Evolutionary conservation across 1,140 invertebrate species (phyloP).

Genomic region (Sipha flava): DNA sequence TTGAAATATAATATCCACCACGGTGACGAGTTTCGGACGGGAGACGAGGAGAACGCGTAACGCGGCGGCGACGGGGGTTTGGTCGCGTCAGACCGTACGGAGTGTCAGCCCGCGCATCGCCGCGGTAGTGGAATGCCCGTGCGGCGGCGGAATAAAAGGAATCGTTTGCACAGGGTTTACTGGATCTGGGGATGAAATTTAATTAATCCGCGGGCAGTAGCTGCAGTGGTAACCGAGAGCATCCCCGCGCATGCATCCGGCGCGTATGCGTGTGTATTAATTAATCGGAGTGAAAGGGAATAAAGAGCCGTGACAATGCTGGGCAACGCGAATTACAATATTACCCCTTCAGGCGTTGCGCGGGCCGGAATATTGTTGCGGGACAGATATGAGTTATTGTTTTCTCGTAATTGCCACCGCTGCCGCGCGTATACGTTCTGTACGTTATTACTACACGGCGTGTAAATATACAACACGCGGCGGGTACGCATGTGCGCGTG

Average conservation of each 20-base stretch:
- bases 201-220: constrained; percentile 5
- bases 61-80: not conserved
- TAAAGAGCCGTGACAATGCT: constrained; percentile 13
- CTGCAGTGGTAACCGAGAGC: not conserved
- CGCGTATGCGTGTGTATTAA: constrained; percentile 8
- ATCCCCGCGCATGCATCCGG: not conserved
- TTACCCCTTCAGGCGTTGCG: not conserved
- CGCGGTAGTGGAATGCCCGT: not conserved
- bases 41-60: not conserved
- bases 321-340: constrained; percentile 11
- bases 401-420: constrained; percentile 22
- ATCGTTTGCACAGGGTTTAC: constrained; percentile 12
- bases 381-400: constrained; percentile 10
- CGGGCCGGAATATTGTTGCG: not conserved
- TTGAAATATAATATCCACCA: constrained; percentile 13
- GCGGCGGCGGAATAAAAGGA: constrained; percentile 18
- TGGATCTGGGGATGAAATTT: constrained; percentile 17
- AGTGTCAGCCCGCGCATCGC: no score
- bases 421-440: not conserved
- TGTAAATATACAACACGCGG: no score
- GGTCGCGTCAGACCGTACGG: no score
- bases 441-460: not conserved
- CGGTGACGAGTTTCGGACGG: not conserved
- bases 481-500: not conserved
- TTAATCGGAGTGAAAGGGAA: constrained; percentile 14